phyloP scores from a whole-genome alignment of 1,140 invertebrate species.

The Trissolcus basalis region DNA sequence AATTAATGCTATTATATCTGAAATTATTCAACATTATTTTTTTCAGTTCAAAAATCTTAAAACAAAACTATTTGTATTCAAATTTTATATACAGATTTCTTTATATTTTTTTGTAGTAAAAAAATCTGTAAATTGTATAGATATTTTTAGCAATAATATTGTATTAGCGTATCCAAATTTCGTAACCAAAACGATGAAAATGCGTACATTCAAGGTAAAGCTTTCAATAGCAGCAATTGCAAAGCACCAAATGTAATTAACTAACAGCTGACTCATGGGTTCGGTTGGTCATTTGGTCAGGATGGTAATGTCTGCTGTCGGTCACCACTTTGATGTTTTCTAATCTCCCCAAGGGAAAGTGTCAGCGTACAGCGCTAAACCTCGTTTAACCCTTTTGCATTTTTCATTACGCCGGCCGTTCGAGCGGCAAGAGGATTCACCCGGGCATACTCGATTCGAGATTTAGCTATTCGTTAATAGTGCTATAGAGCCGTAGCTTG shows the following conservation, averaged over 20 bases:
- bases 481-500: background rate
- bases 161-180: too few species aligned
- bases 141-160: too few species aligned
- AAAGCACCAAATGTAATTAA: background rate
- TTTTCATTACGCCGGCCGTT: slow-evolving; percentile 43
- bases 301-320: slow-evolving; percentile 38
- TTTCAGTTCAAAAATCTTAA: too few species aligned
- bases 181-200: too few species aligned
- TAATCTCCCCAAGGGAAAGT: slow-evolving; percentile 49
- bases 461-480: slow-evolving; percentile 12
- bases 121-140: too few species aligned
- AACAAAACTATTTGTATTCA: too few species aligned
- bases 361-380: slow-evolving; percentile 43
- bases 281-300: slow-evolving; percentile 34
- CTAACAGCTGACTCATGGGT: slow-evolving; percentile 25
- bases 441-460: slow-evolving; percentile 7
- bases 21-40: too few species aligned
- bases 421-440: slow-evolving; percentile 30
- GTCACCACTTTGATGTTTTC: slow-evolving; percentile 30
- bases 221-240: too few species aligned
- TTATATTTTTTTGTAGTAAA: too few species aligned
- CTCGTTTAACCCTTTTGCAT: slow-evolving; percentile 51
- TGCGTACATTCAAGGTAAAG: too few species aligned
- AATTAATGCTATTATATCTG: too few species aligned
- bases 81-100: too few species aligned